These are phyloP conservation scores for Drosophila bunnanda DNA, from an alignment of 2,888 invertebrate genomes.

Conservation along the genomic window DNA sequence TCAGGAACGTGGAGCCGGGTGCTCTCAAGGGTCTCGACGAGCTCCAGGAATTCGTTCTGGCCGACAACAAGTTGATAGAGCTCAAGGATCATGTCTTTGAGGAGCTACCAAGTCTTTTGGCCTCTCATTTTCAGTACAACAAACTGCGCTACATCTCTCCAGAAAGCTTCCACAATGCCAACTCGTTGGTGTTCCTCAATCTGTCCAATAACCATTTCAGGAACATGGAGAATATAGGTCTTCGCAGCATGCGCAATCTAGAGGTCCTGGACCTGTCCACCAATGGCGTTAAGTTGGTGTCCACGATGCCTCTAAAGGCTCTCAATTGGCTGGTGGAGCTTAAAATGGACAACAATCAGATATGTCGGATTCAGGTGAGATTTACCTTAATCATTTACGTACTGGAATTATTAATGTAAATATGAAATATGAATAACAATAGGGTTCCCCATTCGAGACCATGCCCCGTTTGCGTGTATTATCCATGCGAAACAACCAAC, in stretches of 20 bases:
- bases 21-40: conserved; percentile 90
- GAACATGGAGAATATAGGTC: conserved; percentile 90
- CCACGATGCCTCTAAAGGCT: conserved; percentile 88
- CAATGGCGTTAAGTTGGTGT: conserved; percentile 90
- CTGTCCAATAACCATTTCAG: conserved; percentile 92
- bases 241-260: conserved; percentile 90
- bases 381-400: background rate
- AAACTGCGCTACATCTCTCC: conserved; percentile 89
- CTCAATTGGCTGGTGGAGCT: conserved; percentile 95
- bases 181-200: conserved; percentile 92
- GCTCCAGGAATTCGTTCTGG: conserved; percentile 89
- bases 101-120: conserved; percentile 88
- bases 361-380: conserved; percentile 89
- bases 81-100: conserved; percentile 91
- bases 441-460: conserved; percentile 91
- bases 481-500: conserved; percentile 90
- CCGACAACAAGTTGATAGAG: conserved; percentile 90
- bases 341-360: conserved; percentile 92
- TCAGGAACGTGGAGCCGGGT: conserved; percentile 90
- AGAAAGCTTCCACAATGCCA: conserved; percentile 91
- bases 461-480: conserved; percentile 94
- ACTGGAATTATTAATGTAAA: background rate
- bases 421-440: too few species aligned
- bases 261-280: conserved; percentile 94
- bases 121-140: conserved; percentile 92